Evolutionary conservation across 2,797 vertebrate species (phyloP).

Genomic region (Halcyon chelicuti): DNA sequence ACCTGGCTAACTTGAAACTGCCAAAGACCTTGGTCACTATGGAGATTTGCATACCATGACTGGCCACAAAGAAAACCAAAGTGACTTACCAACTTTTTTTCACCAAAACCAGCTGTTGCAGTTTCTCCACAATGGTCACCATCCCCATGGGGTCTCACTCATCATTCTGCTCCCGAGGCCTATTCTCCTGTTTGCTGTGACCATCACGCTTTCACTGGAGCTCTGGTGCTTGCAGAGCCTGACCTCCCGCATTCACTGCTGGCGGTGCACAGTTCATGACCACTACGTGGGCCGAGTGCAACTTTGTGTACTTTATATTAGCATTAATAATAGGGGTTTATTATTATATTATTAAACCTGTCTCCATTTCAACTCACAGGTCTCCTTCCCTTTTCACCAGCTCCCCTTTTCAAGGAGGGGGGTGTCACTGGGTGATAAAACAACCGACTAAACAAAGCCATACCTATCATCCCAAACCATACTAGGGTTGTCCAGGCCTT

Average conservation of each 20-base stretch:
- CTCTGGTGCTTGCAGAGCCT: background rate
- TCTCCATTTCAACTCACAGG: too few relatives aligned
- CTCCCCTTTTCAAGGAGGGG: too few relatives aligned
- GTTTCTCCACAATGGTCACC: background rate
- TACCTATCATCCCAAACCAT: background rate
- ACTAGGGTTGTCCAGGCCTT: background rate
- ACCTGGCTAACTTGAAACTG: background rate
- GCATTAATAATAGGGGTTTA: too few relatives aligned
- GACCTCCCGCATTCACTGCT: background rate
- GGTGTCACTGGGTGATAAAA: too few relatives aligned
- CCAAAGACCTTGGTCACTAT: background rate
- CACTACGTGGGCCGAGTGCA: background rate
- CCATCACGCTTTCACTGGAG: background rate
- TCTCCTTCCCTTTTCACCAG: too few relatives aligned
- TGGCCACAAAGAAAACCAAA: background rate
- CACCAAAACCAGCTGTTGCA: background rate
- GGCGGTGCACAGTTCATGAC: background rate
- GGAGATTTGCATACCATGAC: background rate
- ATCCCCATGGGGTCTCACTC: background rate
- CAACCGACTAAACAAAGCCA: too few relatives aligned
- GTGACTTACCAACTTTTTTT: background rate
- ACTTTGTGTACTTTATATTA: background rate
- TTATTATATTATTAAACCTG: too few relatives aligned
- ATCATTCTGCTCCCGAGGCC: background rate
- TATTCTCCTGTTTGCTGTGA: background rate